These are phyloP conservation scores for Chelonoidis abingdonii DNA, from an alignment of 2,113 vertebrate species.

Conservation along the genomic window DNA sequence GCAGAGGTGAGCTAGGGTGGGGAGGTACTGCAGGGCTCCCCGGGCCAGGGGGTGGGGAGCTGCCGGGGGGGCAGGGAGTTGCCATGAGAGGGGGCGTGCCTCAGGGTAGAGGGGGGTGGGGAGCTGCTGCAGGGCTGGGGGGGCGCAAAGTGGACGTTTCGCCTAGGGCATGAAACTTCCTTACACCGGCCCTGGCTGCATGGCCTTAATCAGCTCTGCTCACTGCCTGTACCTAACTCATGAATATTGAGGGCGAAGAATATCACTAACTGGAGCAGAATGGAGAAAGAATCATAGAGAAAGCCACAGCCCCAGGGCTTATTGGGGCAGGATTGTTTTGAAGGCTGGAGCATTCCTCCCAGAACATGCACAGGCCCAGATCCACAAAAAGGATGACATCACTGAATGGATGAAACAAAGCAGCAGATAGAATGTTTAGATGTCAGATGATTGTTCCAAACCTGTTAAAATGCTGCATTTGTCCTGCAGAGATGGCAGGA, in stretches of 20 bases:
- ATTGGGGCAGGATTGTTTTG: neutral
- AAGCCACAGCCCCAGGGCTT: fast-evolving
- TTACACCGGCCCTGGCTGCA: too few relatives aligned
- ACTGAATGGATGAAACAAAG: neutral
- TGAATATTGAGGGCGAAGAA: neutral
- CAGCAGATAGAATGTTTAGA: slow-evolving; percentile 31
- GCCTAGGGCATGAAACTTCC: too few relatives aligned
- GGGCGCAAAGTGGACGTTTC: too few relatives aligned
- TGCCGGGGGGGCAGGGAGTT: too few relatives aligned
- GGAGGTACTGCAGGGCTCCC: too few relatives aligned
- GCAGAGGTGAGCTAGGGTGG: too few relatives aligned
- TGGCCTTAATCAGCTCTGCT: fast-evolving
- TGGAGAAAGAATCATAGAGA: neutral
- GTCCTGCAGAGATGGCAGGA: neutral
- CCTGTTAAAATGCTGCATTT: slow-evolving; percentile 6
- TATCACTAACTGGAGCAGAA: neutral
- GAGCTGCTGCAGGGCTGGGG: too few relatives aligned
- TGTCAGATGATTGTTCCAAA: neutral
- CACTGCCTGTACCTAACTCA: fast-evolving
- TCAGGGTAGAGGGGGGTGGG: too few relatives aligned
- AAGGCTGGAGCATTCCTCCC: slow-evolving; percentile 22
- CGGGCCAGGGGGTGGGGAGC: too few relatives aligned
- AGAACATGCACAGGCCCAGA: neutral
- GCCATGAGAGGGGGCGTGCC: too few relatives aligned
- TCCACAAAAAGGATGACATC: slow-evolving; percentile 19